These are phyloP conservation scores for Abrostola tripartita DNA, from an alignment of 2,888 invertebrate species.

Conservation along the genomic window DNA sequence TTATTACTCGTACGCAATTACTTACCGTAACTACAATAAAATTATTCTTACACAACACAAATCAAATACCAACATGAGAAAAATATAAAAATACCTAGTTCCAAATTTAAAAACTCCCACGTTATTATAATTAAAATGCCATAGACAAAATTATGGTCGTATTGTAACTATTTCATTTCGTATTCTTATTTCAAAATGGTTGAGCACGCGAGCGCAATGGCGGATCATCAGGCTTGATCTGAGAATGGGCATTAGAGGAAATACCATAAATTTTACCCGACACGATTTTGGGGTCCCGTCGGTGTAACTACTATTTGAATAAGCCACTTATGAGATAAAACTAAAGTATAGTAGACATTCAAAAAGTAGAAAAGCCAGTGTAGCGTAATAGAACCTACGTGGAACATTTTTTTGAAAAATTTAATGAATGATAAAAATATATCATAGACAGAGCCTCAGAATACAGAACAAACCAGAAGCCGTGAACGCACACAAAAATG, in stretches of 20 bases:
- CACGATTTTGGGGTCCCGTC: slow-evolving; percentile 24
- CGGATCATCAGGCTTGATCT: slow-evolving; percentile 26
- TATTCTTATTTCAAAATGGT: slow-evolving; percentile 15
- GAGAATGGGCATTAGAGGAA: slow-evolving; percentile 44
- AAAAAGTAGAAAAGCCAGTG: background rate
- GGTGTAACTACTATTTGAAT: slow-evolving; percentile 31
- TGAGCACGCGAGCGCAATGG: slow-evolving; percentile 26
- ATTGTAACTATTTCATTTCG: slow-evolving; percentile 34
- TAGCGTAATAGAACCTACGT: too few relatives aligned
- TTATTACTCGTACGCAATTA: background rate
- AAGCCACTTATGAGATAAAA: slow-evolving; percentile 31
- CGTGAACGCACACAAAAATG: too few relatives aligned
- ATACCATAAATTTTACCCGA: slow-evolving; percentile 45
- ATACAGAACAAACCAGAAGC: too few relatives aligned
- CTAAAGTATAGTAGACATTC: background rate
- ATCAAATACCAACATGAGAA: slow-evolving; percentile 10
- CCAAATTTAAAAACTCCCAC: slow-evolving; percentile 12
- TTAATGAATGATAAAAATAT: too few relatives aligned
- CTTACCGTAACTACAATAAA: slow-evolving; percentile 2
- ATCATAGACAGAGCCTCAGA: too few relatives aligned
- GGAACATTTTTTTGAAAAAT: too few relatives aligned
- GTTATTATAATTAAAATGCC: slow-evolving; percentile 18
- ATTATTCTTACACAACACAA: slow-evolving; percentile 18
- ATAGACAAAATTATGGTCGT: slow-evolving; percentile 31
- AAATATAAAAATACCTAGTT: slow-evolving; percentile 5